Evolutionary conservation across 2,888 invertebrate species (phyloP).

Genomic region (Liposcelis brunnea): DNA sequence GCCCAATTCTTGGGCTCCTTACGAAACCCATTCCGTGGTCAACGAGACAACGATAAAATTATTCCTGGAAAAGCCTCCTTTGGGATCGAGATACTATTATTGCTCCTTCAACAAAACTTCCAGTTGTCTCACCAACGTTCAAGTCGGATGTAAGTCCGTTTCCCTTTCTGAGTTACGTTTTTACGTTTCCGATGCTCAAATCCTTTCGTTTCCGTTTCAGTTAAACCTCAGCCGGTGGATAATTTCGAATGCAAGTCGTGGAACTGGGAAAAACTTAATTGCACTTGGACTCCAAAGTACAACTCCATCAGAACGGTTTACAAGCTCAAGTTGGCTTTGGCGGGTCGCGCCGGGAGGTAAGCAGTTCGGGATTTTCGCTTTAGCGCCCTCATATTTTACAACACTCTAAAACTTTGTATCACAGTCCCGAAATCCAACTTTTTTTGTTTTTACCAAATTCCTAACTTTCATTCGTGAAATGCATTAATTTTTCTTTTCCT

Average conservation of each 20-base stretch:
- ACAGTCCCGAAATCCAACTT: too few relatives aligned
- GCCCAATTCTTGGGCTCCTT: slow-evolving; percentile 23
- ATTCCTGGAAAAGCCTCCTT: slow-evolving; percentile 34
- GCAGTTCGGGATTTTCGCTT: slow-evolving; percentile 19
- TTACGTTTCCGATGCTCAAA: slow-evolving; percentile 11
- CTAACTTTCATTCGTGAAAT: too few relatives aligned
- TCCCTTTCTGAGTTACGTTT: background rate
- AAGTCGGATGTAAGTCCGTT: slow-evolving; percentile 35
- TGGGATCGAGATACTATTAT: slow-evolving; percentile 33
- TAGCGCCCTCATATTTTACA: slow-evolving; percentile 18
- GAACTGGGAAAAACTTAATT: slow-evolving; percentile 56
- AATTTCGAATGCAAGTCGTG: slow-evolving; percentile 56
- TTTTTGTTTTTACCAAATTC: too few relatives aligned
- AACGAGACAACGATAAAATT: slow-evolving; percentile 45
- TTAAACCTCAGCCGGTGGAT: slow-evolving; percentile 40
- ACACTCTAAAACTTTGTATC: too few relatives aligned
- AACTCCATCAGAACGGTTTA: slow-evolving; percentile 40
- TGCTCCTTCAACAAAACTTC: slow-evolving; percentile 27
- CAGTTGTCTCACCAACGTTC: slow-evolving; percentile 37
- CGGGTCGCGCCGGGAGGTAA: slow-evolving; percentile 26
- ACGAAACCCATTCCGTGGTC: slow-evolving; percentile 32
- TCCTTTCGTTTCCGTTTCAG: slow-evolving; percentile 30
- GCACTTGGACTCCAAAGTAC: slow-evolving; percentile 48
- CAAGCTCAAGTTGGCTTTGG: slow-evolving; percentile 29
- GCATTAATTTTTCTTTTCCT: slow-evolving; percentile 5